Conservation (phyloP, 2,888 invertebrate genomes). For the Aphidius colemani region DNA sequence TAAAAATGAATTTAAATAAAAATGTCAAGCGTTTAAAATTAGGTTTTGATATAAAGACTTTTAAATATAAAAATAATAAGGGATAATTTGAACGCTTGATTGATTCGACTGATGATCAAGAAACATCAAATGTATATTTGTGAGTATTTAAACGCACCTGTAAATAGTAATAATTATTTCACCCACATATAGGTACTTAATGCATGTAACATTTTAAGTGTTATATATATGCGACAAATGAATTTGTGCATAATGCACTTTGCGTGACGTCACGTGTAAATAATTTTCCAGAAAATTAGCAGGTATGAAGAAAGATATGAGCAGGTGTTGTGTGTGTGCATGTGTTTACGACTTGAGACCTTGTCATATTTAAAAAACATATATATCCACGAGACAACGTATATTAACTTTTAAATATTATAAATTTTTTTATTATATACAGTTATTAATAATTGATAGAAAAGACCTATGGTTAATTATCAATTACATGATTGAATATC, state of each 20-base stretch:
- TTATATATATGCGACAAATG: not conserved
- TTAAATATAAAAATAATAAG: too few relatives aligned
- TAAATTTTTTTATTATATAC: too few relatives aligned
- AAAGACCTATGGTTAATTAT: too few relatives aligned
- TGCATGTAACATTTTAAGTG: constrained; percentile 5
- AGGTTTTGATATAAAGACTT: too few relatives aligned
- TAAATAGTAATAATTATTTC: constrained; percentile 14
- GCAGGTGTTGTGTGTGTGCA: constrained; percentile 3
- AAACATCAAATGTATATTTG: constrained; percentile 13
- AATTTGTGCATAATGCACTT: constrained; percentile 7
- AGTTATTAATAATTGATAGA: too few relatives aligned
- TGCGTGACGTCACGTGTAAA: constrained; percentile 27
- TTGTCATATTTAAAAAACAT: constrained; percentile 23
- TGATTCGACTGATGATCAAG: constrained; percentile 26
- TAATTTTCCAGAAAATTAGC: constrained; percentile 25
- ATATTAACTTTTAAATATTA: too few relatives aligned
- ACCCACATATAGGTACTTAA: constrained; percentile 21
- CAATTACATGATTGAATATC: too few relatives aligned
- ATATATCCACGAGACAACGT: not conserved
- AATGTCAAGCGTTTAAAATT: too few relatives aligned
- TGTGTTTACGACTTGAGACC: constrained; percentile 21
- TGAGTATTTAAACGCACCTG: constrained; percentile 23
- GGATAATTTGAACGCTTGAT: constrained; percentile 32
- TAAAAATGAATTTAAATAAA: too few relatives aligned
- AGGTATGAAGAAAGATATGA: constrained; percentile 12